phyloP scores from a whole-genome alignment of 2,888 invertebrate species.

The Trichacis sp. region DNA sequence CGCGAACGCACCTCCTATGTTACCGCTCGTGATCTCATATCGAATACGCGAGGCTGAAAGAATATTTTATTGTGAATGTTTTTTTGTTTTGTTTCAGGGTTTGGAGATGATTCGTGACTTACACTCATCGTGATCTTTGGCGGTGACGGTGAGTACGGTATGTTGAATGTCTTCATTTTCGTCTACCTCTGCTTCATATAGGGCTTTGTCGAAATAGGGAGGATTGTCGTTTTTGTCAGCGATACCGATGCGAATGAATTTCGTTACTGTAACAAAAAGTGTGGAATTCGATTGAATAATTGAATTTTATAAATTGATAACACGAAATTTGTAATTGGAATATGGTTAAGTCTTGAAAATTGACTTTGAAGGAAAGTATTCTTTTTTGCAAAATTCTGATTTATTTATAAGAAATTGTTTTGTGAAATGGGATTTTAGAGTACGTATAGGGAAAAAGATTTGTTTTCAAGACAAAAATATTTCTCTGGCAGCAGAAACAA shows the following conservation, averaged over 20 bases:
- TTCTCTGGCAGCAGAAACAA: no score
- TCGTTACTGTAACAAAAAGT: slow-evolving; percentile 83
- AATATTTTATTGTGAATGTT: no score
- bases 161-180: slow-evolving; percentile 98
- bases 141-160: slow-evolving; percentile 96
- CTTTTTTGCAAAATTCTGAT: no score
- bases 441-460: no score
- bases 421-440: no score
- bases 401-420: neutral
- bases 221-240: slow-evolving; percentile 99
- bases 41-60: slow-evolving; percentile 95
- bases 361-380: no score
- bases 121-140: slow-evolving; percentile 99
- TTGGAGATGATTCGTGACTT: slow-evolving; percentile 71
- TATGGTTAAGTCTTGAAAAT: no score
- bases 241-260: slow-evolving; percentile 97
- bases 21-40: slow-evolving; percentile 99
- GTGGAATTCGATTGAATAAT: neutral
- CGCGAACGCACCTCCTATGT: slow-evolving; percentile 97
- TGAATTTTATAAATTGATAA: no score
- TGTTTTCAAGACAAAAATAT: no score
- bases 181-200: slow-evolving; percentile 97
- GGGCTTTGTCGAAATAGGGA: slow-evolving; percentile 96
- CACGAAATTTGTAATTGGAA: no score
- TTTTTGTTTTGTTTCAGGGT: neutral